A percentile compares a stretch with the other conserved stretches of the same genome.
These are phyloP conservation scores for Uropetala carovei DNA, from an alignment of 2,888 invertebrate species.

Conservation along the genomic window DNA sequence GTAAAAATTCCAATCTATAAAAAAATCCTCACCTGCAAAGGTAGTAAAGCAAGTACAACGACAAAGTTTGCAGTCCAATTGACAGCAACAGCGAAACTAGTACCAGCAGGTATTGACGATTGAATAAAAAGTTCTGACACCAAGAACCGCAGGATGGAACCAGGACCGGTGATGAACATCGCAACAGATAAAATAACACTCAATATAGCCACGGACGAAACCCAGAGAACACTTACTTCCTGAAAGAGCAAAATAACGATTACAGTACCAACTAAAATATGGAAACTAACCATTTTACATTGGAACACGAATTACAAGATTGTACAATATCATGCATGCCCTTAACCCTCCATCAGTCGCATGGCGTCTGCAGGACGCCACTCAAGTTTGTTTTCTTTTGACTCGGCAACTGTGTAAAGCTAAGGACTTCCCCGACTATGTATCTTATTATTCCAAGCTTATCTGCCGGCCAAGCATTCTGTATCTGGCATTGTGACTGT, in stretches of 20 bases:
- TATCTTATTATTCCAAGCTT: too few relatives aligned
- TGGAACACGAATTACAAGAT: neutral
- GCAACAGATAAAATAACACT: slow-evolving; percentile 89
- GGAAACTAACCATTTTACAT: neutral
- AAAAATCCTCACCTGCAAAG: slow-evolving; percentile 78
- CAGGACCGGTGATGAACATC: slow-evolving; percentile 94
- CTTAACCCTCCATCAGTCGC: too few relatives aligned
- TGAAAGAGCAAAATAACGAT: slow-evolving; percentile 60
- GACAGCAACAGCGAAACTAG: slow-evolving; percentile 89
- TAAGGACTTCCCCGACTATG: too few relatives aligned
- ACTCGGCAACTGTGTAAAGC: too few relatives aligned
- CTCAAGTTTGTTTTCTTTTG: too few relatives aligned
- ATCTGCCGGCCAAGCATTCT: too few relatives aligned
- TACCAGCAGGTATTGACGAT: slow-evolving; percentile 88
- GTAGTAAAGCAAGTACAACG: slow-evolving; percentile 87
- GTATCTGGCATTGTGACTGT: too few relatives aligned
- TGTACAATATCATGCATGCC: neutral
- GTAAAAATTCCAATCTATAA: neutral
- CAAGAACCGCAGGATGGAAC: slow-evolving; percentile 96
- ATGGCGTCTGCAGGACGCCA: too few relatives aligned
- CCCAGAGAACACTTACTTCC: slow-evolving; percentile 74
- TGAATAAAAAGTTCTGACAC: slow-evolving; percentile 92
- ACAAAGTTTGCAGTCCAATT: slow-evolving; percentile 93
- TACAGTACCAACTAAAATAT: neutral
- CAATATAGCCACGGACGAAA: slow-evolving; percentile 85